Conservation (phyloP, 2,888 invertebrate species). For the Allophyes oxyacanthae region DNA sequence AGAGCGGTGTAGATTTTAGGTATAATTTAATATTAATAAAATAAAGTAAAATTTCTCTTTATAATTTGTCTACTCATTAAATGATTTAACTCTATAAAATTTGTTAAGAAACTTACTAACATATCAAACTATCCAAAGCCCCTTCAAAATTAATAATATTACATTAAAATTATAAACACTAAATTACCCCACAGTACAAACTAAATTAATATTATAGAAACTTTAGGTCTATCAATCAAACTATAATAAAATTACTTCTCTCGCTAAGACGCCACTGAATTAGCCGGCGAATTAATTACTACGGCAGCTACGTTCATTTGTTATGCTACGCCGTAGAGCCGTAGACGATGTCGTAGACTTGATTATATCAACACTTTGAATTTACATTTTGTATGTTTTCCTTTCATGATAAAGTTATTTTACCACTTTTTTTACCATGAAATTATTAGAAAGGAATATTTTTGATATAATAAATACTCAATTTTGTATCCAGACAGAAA, state of each 20-base stretch:
- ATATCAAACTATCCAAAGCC: no score
- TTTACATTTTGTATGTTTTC: conserved; percentile 13
- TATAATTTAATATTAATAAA: no score
- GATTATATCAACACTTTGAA: conserved; percentile 56
- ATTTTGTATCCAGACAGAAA: neutral
- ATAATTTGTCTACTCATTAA: no score
- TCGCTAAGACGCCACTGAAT: conserved; percentile 38
- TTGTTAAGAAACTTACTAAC: no score
- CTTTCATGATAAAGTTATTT: neutral
- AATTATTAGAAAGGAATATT: neutral
- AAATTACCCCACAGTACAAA: neutral
- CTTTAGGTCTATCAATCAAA: conserved; percentile 20
- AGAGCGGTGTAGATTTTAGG: no score
- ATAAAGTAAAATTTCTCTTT: no score
- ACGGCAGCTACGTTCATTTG: conserved; percentile 51
- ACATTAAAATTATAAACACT: neutral
- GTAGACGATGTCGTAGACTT: conserved; percentile 65
- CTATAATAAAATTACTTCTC: conserved; percentile 35
- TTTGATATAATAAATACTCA: no score
- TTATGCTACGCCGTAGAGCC: conserved; percentile 58
- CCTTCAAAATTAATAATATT: neutral
- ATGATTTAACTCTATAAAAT: no score
- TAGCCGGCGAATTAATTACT: conserved; percentile 53
- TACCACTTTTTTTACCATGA: no score
- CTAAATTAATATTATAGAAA: conserved; percentile 1